phyloP scores from a whole-genome alignment of 2,888 invertebrate genomes.

The Microplitis deprimator region DNA sequence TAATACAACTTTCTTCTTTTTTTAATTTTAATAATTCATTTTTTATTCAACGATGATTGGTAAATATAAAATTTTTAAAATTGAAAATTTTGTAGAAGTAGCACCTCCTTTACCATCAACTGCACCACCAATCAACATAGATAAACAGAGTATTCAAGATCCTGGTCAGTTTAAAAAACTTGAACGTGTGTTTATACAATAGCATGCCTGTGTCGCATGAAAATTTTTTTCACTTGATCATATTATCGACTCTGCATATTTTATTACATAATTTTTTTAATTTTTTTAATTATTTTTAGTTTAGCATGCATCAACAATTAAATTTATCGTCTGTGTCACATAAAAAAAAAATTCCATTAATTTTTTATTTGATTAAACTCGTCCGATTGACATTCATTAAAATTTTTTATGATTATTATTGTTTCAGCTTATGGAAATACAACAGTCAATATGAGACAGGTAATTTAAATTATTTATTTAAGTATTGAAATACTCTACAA shows the following conservation, averaged over 20 bases:
- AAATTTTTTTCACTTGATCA: background rate
- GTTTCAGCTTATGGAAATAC: constrained; percentile 71
- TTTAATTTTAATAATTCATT: constrained; percentile 43
- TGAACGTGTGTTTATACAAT: constrained; percentile 16
- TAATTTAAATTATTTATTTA: constrained; percentile 43
- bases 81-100: constrained; percentile 72
- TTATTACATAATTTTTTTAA: too few relatives aligned
- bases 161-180: constrained; percentile 62
- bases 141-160: constrained; percentile 66
- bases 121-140: constrained; percentile 71
- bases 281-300: background rate
- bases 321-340: background rate
- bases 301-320: background rate
- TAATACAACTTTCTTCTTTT: constrained; percentile 34
- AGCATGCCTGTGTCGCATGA: background rate
- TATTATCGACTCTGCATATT: background rate
- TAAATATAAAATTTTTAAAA: constrained; percentile 47
- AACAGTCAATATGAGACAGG: constrained; percentile 66
- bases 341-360: too few relatives aligned
- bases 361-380: too few relatives aligned
- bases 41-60: constrained; percentile 19
- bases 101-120: constrained; percentile 76
- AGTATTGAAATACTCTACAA: background rate
- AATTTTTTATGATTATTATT: constrained; percentile 45
- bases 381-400: background rate